These are phyloP conservation scores for Chaetophractus vellerosus DNA, from an alignment of 2,797 vertebrate species.

Conservation along the genomic window DNA sequence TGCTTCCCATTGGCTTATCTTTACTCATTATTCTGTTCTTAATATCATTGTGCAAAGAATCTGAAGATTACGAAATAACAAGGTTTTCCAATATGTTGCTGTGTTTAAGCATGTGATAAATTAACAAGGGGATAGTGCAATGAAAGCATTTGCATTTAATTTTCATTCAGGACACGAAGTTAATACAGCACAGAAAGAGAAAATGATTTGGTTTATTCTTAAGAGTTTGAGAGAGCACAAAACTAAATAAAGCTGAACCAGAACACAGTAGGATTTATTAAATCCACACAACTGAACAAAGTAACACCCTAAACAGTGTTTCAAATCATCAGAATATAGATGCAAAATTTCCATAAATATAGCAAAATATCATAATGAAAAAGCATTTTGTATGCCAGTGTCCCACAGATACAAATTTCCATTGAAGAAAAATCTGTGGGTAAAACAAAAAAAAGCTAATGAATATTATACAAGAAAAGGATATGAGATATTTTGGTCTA, in stretches of 20 bases:
- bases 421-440: conserved; percentile 10
- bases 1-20: conserved; percentile 79
- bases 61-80: conserved; percentile 80
- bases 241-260: conserved; percentile 75
- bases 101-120: conserved; percentile 83
- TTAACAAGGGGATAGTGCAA: conserved; percentile 69
- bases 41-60: conserved; percentile 82
- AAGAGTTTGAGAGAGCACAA: conserved; percentile 78
- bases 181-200: conserved; percentile 46
- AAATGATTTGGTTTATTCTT: conserved; percentile 71
- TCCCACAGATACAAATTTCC: conserved; percentile 2
- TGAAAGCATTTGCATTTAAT: conserved; percentile 81
- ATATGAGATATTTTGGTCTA: conserved; percentile 31
- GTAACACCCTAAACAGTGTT: conserved; percentile 52
- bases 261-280: conserved; percentile 71
- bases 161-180: conserved; percentile 76
- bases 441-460: conserved; percentile 8
- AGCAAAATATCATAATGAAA: conserved; percentile 40
- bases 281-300: conserved; percentile 43
- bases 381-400: background rate
- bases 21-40: conserved; percentile 75
- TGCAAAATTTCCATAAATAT: conserved; percentile 48
- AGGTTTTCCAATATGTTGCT: conserved; percentile 76
- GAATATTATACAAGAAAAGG: background rate
- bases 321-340: background rate